Base-by-base conservation (phyloP, 2,888 invertebrate genomes). In the Strigamia transsilvanica region DNA sequence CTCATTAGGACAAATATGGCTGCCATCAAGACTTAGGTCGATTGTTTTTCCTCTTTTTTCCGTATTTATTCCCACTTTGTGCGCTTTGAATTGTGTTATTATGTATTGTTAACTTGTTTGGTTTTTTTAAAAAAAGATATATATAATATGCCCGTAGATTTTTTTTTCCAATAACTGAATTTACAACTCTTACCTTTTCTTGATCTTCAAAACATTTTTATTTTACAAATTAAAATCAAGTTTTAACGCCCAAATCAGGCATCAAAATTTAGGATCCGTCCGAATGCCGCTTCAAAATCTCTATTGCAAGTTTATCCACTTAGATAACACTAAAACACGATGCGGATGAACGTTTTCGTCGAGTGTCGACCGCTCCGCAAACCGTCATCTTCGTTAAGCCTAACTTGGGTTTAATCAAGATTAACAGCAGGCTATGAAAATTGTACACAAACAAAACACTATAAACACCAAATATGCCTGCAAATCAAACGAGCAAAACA, bases 201-300 rank as follows among this genome's bases (percentile, higher is more conserved):
- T 61, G 61, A 61, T 61, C 61, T 61, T 61, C 61, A 61, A 61
- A 61, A 61, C 61, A 61, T 61, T 61, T 61, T 61, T 61, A 61
- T 61, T 61, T 61, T 61, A 61, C 61, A 61, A 61, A 61, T 61
- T 61, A 61, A 61, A 61, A 61, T 61, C 61, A 61, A 61, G 12
- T 23, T 61, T 61, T 61, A 61, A 61, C 23, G 61, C 61, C 61
- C 21, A 61, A 23, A 23, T 6, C 4, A 2, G 46, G 46, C 46
- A 46, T 46, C 46, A 61, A 61, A 61, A 61, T 61, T 23, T 61
- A 61, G 61, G 61, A 6, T 23, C 18, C 61, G 18, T 23, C 18
- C 18, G 12, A 27, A 27, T 27, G 27, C 27, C 27, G 27, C 27
- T 1, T 1, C 27, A 27, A 27, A 27, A 27, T 27, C 27, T 27